Evolutionary conservation across 2,888 invertebrate species (phyloP), one percentile per base, ranked within the genome.

Genomic region (Caenorhabditis auriculariae): DNA sequence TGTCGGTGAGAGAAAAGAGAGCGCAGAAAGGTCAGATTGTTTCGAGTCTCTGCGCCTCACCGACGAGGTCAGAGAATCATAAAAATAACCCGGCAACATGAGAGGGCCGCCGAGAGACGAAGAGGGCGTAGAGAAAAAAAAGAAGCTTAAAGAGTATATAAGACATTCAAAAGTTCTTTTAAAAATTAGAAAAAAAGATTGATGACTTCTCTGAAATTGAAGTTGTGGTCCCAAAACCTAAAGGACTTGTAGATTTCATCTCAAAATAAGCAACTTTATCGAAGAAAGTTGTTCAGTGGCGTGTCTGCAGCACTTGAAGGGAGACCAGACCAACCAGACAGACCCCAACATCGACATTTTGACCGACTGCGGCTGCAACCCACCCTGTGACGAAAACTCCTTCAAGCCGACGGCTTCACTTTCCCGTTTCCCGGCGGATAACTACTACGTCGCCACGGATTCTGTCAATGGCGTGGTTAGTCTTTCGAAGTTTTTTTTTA

Each of bases 371-470:
- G 44, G 48, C 7, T 71, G 71, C 26, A 52, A 56, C 37, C 68
- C 71, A 0, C 68, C 71, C 3, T 71, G 71, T 24, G 32, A 58
- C 4, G 68, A 73, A 24, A 60, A 50, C 23, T 58, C 58, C 32
- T 73, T 55, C 45, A 55, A 57, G 7, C 54, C 66, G 15, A 71
- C 70, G 4, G 58, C 62, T 23, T 70, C 69, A 4, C 51, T 70
- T 2, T 64, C 70, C 9, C 47, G 50, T 1, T 73, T 66, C 50
- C 73, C 73, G 4, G 44, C 73, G 4, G 47, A 38, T 4, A 53
- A 44, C 12, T 73, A 71, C 37, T 61, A 54, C 26, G 72, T 70
- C 1, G 66, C 65, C 9, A 66, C 71, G 19, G 56, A 53, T n/a
- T 56, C 59, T 2, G 48, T 41, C 12, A 38, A 44, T 4, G 65